These are phyloP conservation scores for Turritopsis dohrnii DNA, from an alignment of 30 jellyfish, hydroid and myxozoan species.

Conservation along the genomic window DNA sequence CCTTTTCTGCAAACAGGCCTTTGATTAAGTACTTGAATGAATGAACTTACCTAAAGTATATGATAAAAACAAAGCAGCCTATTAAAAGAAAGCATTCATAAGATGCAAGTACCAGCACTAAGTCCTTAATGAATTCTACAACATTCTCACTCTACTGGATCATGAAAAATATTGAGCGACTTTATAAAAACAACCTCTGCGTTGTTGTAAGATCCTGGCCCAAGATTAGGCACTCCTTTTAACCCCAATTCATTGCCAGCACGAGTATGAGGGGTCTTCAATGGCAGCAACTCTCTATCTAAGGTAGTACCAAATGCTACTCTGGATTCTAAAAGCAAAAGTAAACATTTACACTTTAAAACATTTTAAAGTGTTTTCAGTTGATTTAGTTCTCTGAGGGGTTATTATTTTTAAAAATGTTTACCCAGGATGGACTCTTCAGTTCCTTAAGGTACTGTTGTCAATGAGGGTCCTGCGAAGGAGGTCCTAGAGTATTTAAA, in stretches of 20 bases:
- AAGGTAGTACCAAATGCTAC: constrained; percentile 85
- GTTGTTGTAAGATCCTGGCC: constrained; percentile 80
- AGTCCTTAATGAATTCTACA: not conserved
- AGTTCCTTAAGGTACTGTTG: no score
- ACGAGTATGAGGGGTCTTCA: constrained; percentile 81
- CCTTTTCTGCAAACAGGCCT: constrained; percentile 70
- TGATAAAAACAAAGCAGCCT: not conserved
- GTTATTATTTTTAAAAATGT: no score
- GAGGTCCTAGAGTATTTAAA: no score
- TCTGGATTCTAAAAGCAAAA: constrained; percentile 24
- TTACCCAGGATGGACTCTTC: no score
- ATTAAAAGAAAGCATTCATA: no score
- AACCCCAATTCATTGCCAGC: constrained; percentile 91
- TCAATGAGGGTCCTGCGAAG: no score
- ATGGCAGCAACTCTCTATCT: constrained; percentile 68
- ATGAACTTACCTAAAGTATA: constrained; percentile 52
- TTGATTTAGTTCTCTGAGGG: no score
- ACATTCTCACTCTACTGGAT: no score
- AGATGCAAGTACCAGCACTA: no score
- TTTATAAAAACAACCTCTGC: constrained; percentile 43
- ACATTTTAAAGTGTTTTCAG: no score
- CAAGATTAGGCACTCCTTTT: constrained; percentile 71
- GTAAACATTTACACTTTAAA: no score
- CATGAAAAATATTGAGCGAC: no score
- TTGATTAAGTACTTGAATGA: constrained; percentile 42